phyloP scores from a whole-genome alignment of 2,113 vertebrate genomes.

The Melanerpes formicivorus region DNA sequence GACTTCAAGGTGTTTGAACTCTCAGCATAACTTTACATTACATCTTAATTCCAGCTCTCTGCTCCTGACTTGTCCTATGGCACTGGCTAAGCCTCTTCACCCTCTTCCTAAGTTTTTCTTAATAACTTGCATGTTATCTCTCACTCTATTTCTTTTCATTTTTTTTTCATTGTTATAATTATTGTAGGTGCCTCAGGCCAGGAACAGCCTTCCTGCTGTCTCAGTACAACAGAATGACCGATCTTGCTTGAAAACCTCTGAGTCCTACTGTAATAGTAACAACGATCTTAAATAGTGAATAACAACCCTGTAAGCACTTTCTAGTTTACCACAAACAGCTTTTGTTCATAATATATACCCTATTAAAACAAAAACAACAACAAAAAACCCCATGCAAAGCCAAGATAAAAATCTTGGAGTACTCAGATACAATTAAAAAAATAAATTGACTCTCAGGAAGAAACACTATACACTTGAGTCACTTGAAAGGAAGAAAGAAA shows the following conservation, averaged over 20 bases:
- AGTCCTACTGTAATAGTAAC: neutral
- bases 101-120: neutral
- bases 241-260: neutral
- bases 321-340: neutral
- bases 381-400: neutral
- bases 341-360: neutral
- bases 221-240: neutral
- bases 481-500: slow-evolving; percentile 7
- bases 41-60: neutral
- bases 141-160: neutral
- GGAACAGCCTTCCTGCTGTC: neutral
- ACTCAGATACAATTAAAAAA: slow-evolving; percentile 29
- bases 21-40: neutral
- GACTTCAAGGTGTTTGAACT: neutral
- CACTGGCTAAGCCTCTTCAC: neutral
- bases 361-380: neutral
- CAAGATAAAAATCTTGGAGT: slow-evolving; percentile 3
- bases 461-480: neutral
- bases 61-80: neutral
- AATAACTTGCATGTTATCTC: neutral
- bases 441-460: slow-evolving; percentile 4
- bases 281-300: neutral
- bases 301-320: neutral
- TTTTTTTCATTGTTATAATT: neutral
- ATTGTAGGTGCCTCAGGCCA: neutral